phyloP scores from a whole-genome alignment of 2,113 vertebrate genomes.

The Hiodon alosoides region DNA sequence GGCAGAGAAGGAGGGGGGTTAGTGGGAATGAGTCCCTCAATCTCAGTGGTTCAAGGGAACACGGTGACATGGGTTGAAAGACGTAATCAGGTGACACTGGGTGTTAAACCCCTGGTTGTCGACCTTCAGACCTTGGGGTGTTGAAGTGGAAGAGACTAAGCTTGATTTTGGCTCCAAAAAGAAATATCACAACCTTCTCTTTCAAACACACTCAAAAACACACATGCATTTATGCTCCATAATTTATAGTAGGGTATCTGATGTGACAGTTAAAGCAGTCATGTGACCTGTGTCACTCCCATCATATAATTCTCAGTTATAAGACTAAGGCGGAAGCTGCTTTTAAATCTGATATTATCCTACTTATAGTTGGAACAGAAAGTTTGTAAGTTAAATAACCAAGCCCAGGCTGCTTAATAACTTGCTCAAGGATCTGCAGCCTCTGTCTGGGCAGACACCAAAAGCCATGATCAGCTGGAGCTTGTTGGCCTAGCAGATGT shows the following conservation, averaged over 20 bases:
- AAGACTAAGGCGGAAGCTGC: not conserved
- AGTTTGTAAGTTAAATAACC: no score
- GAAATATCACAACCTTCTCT: conserved; percentile 66
- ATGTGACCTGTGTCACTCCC: conserved; percentile 2
- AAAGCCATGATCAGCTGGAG: not conserved
- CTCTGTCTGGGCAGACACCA: not conserved
- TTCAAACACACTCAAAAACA: conserved; percentile 38
- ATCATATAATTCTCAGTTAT: not conserved
- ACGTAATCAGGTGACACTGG: conserved; percentile 46
- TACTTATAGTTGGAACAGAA: no score
- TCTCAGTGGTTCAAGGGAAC: conserved; percentile 40
- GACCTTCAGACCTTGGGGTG: conserved; percentile 67
- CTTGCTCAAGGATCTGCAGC: not conserved
- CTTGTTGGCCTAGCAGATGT: not conserved
- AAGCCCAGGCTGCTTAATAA: no score
- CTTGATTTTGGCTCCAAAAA: conserved; percentile 62
- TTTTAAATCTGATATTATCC: not conserved
- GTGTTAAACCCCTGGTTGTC: conserved; percentile 49
- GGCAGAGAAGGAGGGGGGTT: conserved; percentile 18
- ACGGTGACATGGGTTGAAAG: conserved; percentile 38
- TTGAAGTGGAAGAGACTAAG: conserved; percentile 76
- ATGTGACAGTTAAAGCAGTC: conserved; percentile 47
- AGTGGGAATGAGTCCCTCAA: conserved; percentile 37
- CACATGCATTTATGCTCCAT: not conserved
- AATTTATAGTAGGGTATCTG: no score